A percentile compares a stretch with the other conserved stretches of the same genome.
phyloP scores from a whole-genome alignment of 2,113 vertebrate species.

The Sminthopsis crassicaudata region DNA sequence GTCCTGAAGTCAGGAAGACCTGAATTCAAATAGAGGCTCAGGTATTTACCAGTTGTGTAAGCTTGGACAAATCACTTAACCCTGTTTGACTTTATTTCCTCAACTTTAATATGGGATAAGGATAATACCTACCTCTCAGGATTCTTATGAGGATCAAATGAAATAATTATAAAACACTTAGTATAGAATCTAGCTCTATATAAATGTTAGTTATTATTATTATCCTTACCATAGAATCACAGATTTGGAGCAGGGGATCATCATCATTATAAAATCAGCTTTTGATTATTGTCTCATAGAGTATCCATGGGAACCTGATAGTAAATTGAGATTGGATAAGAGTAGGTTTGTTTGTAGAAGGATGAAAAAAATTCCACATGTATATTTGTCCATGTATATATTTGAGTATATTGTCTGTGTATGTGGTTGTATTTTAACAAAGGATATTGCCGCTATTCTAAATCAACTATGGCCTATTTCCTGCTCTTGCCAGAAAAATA shows the following conservation, averaged over 20 bases:
- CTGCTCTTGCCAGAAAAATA: not conserved
- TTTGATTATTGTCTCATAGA: not conserved
- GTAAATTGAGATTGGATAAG: not conserved
- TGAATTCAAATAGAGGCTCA: not conserved
- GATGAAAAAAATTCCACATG: not conserved
- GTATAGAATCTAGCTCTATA: not conserved
- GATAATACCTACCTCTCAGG: not conserved
- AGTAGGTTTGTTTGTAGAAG: not conserved
- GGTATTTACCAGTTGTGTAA: not conserved
- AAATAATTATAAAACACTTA: not conserved
- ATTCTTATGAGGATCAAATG: not conserved
- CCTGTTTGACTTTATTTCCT: not conserved
- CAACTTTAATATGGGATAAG: not conserved
- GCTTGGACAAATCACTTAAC: not conserved
- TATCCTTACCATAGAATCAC: not conserved
- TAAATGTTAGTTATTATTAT: not conserved
- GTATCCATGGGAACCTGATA: not conserved
- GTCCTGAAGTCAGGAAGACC: not conserved
- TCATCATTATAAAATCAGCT: not conserved
- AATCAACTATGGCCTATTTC: not conserved
- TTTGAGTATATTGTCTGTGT: not conserved
- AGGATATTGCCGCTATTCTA: not conserved
- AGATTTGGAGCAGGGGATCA: not conserved
- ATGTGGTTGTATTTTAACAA: not conserved
- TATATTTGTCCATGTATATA: not conserved